phyloP scores from a whole-genome alignment of 2,113 vertebrate genomes.

The Mellivora capensis region DNA sequence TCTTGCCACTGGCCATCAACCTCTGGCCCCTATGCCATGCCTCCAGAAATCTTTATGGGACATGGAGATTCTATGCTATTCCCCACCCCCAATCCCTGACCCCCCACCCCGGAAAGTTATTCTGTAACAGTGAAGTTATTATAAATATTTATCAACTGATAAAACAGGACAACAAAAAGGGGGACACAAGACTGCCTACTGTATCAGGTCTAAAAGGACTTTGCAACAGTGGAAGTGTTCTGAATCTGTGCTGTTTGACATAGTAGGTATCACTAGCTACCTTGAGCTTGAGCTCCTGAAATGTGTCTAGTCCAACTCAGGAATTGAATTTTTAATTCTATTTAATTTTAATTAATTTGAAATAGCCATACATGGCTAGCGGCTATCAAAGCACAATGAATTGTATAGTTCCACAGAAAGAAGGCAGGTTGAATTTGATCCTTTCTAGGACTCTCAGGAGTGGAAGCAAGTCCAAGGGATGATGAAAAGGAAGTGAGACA shows the following conservation, averaged over 20 bases:
- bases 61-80: not conserved
- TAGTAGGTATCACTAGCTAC: not conserved
- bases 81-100: not conserved
- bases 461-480: not conserved
- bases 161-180: not conserved
- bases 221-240: not conserved
- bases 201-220: not conserved
- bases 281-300: not conserved
- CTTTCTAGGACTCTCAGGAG: not conserved
- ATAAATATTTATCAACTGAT: not conserved
- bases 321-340: not conserved
- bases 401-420: not conserved
- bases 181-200: not conserved
- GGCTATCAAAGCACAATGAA: not conserved
- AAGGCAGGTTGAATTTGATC: not conserved
- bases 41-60: not conserved
- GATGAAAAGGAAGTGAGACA: not conserved
- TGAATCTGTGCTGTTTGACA: not conserved
- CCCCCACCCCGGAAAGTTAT: not conserved
- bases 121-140: not conserved
- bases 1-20: not conserved
- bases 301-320: not conserved
- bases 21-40: not conserved
- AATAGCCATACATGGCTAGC: not conserved
- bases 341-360: not conserved